These are phyloP conservation scores for Euphydryas editha DNA, from an alignment of 2,888 invertebrate species.

Conservation along the genomic window DNA sequence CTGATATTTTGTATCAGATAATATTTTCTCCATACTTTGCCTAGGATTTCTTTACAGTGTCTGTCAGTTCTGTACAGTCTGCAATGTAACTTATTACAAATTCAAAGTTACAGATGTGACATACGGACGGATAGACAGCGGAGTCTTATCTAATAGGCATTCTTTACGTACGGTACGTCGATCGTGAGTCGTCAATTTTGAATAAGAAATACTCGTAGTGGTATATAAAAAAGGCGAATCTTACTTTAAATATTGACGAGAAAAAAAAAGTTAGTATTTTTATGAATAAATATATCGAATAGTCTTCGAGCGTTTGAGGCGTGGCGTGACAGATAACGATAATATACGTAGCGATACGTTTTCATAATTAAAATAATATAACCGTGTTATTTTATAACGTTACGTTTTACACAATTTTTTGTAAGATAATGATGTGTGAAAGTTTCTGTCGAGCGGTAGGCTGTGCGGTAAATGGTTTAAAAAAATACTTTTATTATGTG, in stretches of 20 bases:
- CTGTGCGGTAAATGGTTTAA: neutral
- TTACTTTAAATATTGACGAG: neutral
- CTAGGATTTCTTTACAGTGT: too few relatives aligned
- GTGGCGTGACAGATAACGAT: conserved; percentile 38
- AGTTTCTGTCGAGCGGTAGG: neutral
- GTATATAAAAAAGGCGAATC: too few relatives aligned
- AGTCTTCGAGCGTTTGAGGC: conserved; percentile 30
- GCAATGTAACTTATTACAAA: too few relatives aligned
- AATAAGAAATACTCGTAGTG: too few relatives aligned
- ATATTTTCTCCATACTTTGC: too few relatives aligned
- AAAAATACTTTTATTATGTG: neutral
- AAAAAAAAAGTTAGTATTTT: neutral
- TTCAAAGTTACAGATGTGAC: too few relatives aligned
- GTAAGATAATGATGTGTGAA: conserved; percentile 4
- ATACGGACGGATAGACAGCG: too few relatives aligned
- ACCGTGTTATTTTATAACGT: conserved; percentile 19
- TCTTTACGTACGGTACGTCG: too few relatives aligned
- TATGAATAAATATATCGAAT: conserved; percentile 15
- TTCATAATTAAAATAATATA: conserved; percentile 26
- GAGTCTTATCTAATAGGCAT: too few relatives aligned
- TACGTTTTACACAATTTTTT: neutral
- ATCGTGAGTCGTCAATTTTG: too few relatives aligned
- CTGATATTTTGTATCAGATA: too few relatives aligned
- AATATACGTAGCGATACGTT: conserved; percentile 20
- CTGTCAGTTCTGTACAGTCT: too few relatives aligned